phyloP scores from a whole-genome alignment of 2,888 invertebrate genomes.

The Fissipunctia ypsillon region DNA sequence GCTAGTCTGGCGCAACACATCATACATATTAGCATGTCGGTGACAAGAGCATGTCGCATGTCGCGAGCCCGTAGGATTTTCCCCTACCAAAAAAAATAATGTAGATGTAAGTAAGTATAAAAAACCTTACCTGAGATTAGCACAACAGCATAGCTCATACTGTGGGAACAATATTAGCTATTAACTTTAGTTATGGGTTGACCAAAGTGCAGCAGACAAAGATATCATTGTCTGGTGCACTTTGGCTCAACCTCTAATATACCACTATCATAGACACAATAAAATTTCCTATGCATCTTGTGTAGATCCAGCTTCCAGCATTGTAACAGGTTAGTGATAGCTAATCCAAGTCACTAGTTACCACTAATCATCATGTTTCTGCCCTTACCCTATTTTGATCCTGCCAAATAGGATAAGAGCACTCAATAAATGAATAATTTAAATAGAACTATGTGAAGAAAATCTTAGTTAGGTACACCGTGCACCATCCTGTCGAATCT shows the following conservation, averaged over 20 bases:
- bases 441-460: conserved; percentile 36
- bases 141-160: neutral
- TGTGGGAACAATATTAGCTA: neutral
- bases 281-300: neutral
- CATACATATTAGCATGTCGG: too few relatives aligned
- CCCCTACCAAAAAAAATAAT: too few relatives aligned
- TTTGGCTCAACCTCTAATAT: neutral
- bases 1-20: too few relatives aligned
- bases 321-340: neutral
- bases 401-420: too few relatives aligned
- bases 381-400: neutral
- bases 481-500: conserved; percentile 21
- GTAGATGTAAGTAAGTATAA: too few relatives aligned
- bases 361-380: neutral
- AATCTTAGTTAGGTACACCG: conserved; percentile 18
- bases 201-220: neutral
- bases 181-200: too few relatives aligned
- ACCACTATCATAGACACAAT: neutral
- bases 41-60: too few relatives aligned
- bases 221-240: too few relatives aligned
- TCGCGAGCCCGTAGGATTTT: too few relatives aligned
- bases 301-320: neutral
- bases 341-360: too few relatives aligned
- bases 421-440: conserved; percentile 16
- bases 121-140: neutral